Base-by-base conservation (phyloP, 1,140 invertebrate species). In the Apis mellifera region DNA sequence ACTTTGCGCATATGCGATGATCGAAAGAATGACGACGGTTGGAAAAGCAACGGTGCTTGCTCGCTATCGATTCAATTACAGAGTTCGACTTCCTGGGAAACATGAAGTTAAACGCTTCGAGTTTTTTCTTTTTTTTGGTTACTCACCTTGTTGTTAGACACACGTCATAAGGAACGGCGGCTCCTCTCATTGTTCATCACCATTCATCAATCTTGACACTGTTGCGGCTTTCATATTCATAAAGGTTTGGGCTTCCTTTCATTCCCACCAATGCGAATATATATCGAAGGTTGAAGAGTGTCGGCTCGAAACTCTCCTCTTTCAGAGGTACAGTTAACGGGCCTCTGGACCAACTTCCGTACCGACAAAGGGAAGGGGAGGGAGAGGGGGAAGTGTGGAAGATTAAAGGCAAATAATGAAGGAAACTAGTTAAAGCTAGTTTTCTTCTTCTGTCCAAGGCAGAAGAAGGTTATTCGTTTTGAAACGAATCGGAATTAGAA, bases 401-500 rank as follows among this genome's bases (percentile, higher is more conserved):
- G 55, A 55, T 71, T 65, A 50, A 65, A 65, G 50, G 55, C 17
- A 26, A 69, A 78, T 52, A 69, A 62, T 42, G 52, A 48, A n/a
- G n/a, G 48, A 65, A 64, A 21, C 17, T 21, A 64, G 62, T 21
- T 32, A 50, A 76, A 64, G 32, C 52, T 15, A 21, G 48, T 71
- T 68, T 48, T 13, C 21, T 23, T 26, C 26, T 0, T 19, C 70
- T 13, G 0, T 15, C n/a, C 2, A 32, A 7, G n/a, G 60, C 1
- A n/a, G 12, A 26, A n/a, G n/a, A n/a, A n/a, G n/a, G n/a, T n/a
- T n/a, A n/a, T n/a, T n/a, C n/a, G n/a, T n/a, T n/a, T n/a, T n/a
- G n/a, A n/a, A n/a, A n/a, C n/a, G n/a, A n/a, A n/a, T n/a, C n/a
- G 55, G 74, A 88, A 88, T 89, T 86, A 86, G 80, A 88, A 89